Base-by-base conservation (phyloP, 2,113 vertebrate species). In the Alces alces region DNA sequence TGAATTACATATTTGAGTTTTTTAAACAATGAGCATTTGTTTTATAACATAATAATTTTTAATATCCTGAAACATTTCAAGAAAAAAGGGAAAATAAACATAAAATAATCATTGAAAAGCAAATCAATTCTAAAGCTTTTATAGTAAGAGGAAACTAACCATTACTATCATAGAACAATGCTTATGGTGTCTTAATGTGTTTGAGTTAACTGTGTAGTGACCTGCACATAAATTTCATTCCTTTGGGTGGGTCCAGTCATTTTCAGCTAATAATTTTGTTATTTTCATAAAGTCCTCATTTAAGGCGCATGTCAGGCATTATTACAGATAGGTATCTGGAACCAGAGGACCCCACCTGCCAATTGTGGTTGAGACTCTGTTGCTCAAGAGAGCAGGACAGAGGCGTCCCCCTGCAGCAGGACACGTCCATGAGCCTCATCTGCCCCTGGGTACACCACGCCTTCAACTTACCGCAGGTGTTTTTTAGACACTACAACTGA, bases 181-280 rank as follows among this genome's bases (percentile, higher is more conserved):
- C 14, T 89, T 85, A 66, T 15, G 5, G 3, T 93, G n/a, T n/a
- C 36, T 92, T 80, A 33, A 13, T 55, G 64, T 87, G 8, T 43
- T 57, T 61, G 61, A 89, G 10, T 76, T 95, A 80, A 96, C 61
- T 82, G 58, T 93, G 13, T 50, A 52, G 47, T 84, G 55, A 93
- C 30, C 39, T 95, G 15, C 43, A 27, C 45, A 70, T 95, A 45
- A 92, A 96, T 89, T 92, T 64, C 78, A 73, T 83, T 89, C 55
- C 43, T 54, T n/a, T 92, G 90, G 80, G 54, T 64, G 76, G 58
- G 50, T 4, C 66, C n/a, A 45, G 80, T 76, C 39, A 92, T 96
- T 96, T 96, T 92, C n/a, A 95, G 64, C 50, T 97, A 97, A 96
- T 97, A 83, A 93, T 89, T 91, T 54, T 93, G 45, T 88, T 95